Evolutionary conservation across 2,113 vertebrate genomes (phyloP), one percentile per base, ranked within the genome.

Genomic region (Pterocles gutturalis): DNA sequence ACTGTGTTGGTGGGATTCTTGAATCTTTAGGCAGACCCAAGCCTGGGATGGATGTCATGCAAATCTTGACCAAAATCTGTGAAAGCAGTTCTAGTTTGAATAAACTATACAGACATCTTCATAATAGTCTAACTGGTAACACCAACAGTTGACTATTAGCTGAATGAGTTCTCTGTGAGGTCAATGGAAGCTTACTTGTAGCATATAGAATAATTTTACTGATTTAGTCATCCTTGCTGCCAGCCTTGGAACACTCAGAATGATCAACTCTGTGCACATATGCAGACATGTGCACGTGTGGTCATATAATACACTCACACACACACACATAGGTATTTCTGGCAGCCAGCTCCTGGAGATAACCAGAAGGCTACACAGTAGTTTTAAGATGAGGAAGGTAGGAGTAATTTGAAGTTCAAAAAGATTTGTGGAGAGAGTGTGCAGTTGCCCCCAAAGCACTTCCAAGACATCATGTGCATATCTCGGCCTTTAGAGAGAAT

Each of bases 361-460:
- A 81, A 83, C 51, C 0, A 0, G 24, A 11, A 90, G 76, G 69
- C 83, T 84, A 43, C 61, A 33, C 9, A 10, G 17, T 10, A 26
- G 5, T 54, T 77, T 43, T 69, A 61, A 81, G 48, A 93, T 15
- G 48, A 46, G 69, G 48, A 79, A 87, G 34, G 33, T 13, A 29
- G 72, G 72, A 92, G 55, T 5, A 43, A 54, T 71, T 67, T 87
- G 64, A 89, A 92, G 73, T 89, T 96, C 77, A 84, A 72, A 87
- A 83, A 53, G 31, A 28, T 54, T 91, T 69, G 70, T 38, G 33
- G 25, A 69, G 33, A 76, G 48, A 34, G 31, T 29, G 72, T 1
- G 20, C 46, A 26, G 33, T 82, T 84, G 64, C 19, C 19, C 17
- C 33, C 15, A 1, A 26, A 76, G 49, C 62, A 70, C 45, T 62